Conservation (phyloP, 1,140 invertebrate genomes). For the Tribolium castaneum region DNA sequence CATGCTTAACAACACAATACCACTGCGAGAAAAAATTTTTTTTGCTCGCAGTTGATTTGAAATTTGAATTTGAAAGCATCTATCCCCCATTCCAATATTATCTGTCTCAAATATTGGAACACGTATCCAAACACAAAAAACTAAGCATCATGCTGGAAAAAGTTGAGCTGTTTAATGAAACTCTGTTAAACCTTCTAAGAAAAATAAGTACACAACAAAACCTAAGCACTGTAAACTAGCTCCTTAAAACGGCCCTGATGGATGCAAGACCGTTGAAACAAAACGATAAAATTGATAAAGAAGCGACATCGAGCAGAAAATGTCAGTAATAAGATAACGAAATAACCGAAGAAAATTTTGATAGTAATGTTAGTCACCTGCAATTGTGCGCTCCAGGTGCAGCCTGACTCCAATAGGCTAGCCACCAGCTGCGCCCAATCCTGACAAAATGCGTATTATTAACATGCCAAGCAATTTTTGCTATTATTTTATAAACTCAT, state of each 20-base stretch:
- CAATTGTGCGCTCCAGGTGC: conserved; percentile 79
- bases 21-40: neutral
- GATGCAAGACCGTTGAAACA: conserved; percentile 36
- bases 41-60: too few species aligned
- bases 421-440: conserved; percentile 85
- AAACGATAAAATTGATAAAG: conserved; percentile 14
- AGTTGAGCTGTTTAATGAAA: conserved; percentile 60
- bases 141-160: conserved; percentile 46
- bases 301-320: conserved; percentile 25
- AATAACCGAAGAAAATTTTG: conserved; percentile 22
- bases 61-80: neutral
- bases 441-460: conserved; percentile 67
- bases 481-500: neutral
- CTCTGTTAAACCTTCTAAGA: conserved; percentile 28
- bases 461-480: too few species aligned
- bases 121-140: conserved; percentile 28
- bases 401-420: conserved; percentile 81
- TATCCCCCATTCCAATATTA: neutral
- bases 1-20: neutral
- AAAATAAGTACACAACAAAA: conserved; percentile 24
- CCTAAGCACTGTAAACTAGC: conserved; percentile 5
- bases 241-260: conserved; percentile 1
- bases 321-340: neutral
- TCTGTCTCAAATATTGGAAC: too few species aligned
- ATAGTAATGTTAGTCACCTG: conserved; percentile 70